A percentile compares a stretch with the other conserved stretches of the same genome.
Conservation (phyloP, 1,140 invertebrate genomes). For the Caerostris extrusa region DNA sequence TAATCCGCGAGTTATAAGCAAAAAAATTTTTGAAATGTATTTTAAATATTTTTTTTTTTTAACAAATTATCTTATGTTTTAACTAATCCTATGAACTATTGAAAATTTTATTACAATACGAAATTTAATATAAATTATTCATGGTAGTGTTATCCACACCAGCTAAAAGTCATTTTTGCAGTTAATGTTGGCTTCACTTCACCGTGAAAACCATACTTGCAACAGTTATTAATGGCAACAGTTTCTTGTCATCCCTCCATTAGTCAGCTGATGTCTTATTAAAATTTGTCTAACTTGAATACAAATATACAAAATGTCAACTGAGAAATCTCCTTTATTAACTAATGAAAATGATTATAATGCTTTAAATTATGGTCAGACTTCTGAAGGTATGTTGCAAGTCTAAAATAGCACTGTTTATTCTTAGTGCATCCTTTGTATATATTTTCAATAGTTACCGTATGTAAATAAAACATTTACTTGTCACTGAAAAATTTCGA, state of each 20-base stretch:
- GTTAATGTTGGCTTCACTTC: too few relatives aligned
- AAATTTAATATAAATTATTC: too few relatives aligned
- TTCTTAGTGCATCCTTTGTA: background rate
- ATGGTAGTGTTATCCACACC: too few relatives aligned
- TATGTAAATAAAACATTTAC: background rate
- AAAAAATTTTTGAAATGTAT: too few relatives aligned
- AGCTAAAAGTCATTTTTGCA: too few relatives aligned
- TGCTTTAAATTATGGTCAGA: constrained; percentile 19
- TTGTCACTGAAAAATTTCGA: background rate
- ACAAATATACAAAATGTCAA: constrained; percentile 19
- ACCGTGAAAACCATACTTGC: background rate
- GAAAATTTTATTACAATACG: too few relatives aligned
- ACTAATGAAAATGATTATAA: constrained; percentile 58
- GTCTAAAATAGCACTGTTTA: background rate
- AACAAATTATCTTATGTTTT: too few relatives aligned
- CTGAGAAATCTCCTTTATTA: constrained; percentile 55
- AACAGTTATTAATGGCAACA: constrained; percentile 6
- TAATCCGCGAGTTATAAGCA: too few relatives aligned
- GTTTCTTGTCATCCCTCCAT: constrained; percentile 27
- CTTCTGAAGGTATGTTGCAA: constrained; percentile 44
- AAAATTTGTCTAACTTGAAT: constrained; percentile 23
- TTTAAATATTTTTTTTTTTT: too few relatives aligned
- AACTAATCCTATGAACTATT: too few relatives aligned
- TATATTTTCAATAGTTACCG: too few relatives aligned
- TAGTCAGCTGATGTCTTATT: constrained; percentile 67